Percentiles rank a stretch among this genome's conserved stretches.
These are phyloP conservation scores for Talpa occidentalis DNA, from an alignment of 2,113 vertebrate species.

Conservation along the genomic window DNA sequence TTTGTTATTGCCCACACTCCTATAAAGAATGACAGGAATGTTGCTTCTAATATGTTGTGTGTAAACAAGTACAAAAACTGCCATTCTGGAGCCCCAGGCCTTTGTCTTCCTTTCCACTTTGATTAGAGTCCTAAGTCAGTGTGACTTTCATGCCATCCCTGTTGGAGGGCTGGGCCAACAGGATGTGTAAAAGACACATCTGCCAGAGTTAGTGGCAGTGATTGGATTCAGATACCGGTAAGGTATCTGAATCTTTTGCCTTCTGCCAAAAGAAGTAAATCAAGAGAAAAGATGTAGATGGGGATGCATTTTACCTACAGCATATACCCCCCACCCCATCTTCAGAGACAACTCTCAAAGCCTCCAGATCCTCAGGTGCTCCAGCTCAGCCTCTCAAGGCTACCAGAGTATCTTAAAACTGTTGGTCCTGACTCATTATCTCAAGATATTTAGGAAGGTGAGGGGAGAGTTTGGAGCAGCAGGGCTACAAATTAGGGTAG, in stretches of 20 bases:
- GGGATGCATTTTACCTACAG: background rate
- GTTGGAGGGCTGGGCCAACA: background rate
- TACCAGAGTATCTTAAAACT: background rate
- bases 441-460: background rate
- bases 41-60: background rate
- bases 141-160: background rate
- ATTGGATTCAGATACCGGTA: background rate
- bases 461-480: background rate
- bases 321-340: background rate
- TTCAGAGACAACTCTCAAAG: background rate
- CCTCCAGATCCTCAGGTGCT: background rate
- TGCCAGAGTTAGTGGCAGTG: slow-evolving; percentile 21
- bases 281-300: background rate
- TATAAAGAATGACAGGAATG: background rate
- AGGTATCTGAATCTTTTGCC: background rate
- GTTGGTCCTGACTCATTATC: background rate
- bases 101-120: background rate
- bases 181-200: background rate
- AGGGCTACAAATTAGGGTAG: background rate
- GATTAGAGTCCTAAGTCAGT: background rate
- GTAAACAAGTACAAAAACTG: background rate
- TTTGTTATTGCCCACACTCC: background rate
- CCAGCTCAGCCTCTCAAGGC: background rate
- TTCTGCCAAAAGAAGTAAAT: background rate
- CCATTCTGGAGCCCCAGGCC: background rate